phyloP scores from a whole-genome alignment of 1,140 invertebrate genomes.

The Anoplolepis gracilipes region DNA sequence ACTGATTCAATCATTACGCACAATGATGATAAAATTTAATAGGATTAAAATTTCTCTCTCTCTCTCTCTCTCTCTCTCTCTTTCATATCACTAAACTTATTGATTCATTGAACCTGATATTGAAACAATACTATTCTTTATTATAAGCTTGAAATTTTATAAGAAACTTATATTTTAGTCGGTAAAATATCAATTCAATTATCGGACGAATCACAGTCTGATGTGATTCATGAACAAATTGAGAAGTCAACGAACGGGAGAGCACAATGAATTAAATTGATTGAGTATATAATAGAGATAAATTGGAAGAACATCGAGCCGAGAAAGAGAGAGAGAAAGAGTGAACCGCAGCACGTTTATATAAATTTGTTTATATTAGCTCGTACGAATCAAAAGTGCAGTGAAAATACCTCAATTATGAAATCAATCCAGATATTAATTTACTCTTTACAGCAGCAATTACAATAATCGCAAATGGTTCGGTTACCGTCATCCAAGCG shows the following conservation, averaged over 20 bases:
- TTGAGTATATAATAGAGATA: slow-evolving; percentile 47
- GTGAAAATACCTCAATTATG: background rate
- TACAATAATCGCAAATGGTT: slow-evolving; percentile 13
- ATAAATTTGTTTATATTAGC: slow-evolving; percentile 30
- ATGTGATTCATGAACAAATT: slow-evolving; percentile 20
- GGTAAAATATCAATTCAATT: background rate
- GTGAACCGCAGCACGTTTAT: background rate
- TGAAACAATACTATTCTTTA: background rate
- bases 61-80: too few species aligned
- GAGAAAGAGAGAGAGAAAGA: slow-evolving; percentile 13
- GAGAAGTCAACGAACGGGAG: slow-evolving; percentile 55
- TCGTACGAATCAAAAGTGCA: background rate
- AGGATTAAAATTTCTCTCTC: background rate
- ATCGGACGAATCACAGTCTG: slow-evolving; percentile 6
- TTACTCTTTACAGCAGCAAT: background rate
- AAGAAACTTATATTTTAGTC: background rate
- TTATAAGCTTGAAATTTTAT: background rate
- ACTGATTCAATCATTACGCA: background rate
- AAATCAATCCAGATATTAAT: background rate
- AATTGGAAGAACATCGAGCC: slow-evolving; percentile 16
- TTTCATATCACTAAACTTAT: background rate
- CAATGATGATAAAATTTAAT: background rate
- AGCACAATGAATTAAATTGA: slow-evolving; percentile 50
- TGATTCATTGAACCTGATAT: background rate
- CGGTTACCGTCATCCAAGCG: background rate